phyloP scores from a whole-genome alignment of 2,113 vertebrate species.

The Lagenorhynchus albirostris region DNA sequence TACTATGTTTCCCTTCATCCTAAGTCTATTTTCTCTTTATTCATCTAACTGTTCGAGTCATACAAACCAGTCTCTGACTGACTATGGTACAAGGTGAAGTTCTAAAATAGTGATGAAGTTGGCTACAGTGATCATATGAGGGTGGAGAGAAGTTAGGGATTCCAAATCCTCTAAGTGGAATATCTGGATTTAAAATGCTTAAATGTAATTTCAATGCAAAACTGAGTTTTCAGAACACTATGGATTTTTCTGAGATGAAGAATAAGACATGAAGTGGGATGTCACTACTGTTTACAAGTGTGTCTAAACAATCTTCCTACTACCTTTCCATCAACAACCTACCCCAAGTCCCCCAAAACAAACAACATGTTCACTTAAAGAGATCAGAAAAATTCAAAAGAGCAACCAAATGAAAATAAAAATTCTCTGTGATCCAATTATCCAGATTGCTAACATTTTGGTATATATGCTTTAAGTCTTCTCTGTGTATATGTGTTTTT shows the following conservation, averaged over 20 bases:
- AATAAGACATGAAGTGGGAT: not conserved
- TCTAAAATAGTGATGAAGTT: not conserved
- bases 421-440: not conserved
- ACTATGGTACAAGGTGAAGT: not conserved
- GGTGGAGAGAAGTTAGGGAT: not conserved
- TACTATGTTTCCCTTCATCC: not conserved
- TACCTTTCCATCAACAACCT: not conserved
- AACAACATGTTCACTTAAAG: not conserved
- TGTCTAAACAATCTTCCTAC: not conserved
- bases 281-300: not conserved
- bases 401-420: not conserved
- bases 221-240: not conserved
- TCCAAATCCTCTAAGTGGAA: not conserved
- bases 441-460: not conserved
- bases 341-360: not conserved
- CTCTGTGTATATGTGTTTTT: not conserved
- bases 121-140: not conserved
- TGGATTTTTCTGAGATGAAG: not conserved
- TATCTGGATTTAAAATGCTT: not conserved
- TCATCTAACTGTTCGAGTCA: not conserved
- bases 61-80: not conserved
- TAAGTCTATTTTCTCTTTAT: not conserved
- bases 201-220: not conserved
- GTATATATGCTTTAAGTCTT: not conserved
- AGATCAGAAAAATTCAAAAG: not conserved